Percentiles rank a stretch among this genome's conserved stretches.
Evolutionary conservation across 2,113 vertebrate species (phyloP).

Genomic region (Myotis yumanensis): DNA sequence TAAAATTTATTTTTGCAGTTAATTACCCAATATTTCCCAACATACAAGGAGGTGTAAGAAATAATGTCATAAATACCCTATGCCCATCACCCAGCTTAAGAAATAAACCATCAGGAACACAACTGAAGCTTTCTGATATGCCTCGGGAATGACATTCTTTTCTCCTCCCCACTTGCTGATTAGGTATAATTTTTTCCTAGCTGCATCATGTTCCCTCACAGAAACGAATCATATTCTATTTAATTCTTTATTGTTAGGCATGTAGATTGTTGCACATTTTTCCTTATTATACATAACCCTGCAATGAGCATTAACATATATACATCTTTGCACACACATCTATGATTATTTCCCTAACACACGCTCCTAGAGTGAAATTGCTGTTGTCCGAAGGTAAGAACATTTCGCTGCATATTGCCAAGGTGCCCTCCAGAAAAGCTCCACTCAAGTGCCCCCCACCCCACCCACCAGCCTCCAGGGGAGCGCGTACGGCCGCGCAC

Average conservation of each 20-base stretch:
- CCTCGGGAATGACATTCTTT: background rate
- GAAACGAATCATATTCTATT: background rate
- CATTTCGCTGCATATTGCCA: background rate
- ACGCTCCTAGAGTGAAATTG: background rate
- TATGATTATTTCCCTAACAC: background rate
- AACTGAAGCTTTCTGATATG: background rate
- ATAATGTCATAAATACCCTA: background rate
- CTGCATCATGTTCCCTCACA: background rate
- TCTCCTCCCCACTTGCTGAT: background rate
- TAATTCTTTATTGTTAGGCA: background rate
- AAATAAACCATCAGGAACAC: background rate
- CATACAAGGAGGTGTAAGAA: background rate
- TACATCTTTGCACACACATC: background rate
- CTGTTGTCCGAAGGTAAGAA: background rate
- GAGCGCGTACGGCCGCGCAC: background rate
- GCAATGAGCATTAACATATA: background rate
- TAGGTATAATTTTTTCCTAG: background rate
- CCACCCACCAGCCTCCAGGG: no score
- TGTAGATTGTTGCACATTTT: background rate
- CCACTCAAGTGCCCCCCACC: background rate
- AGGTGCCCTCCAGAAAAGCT: background rate
- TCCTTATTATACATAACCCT: background rate
- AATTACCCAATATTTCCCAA: conserved; percentile 26
- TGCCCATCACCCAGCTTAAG: background rate
- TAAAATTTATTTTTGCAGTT: background rate